Percentiles rank a stretch among this genome's conserved stretches.
Evolutionary conservation across 2,113 vertebrate genomes (phyloP).

Genomic region (Etheostoma cragini): DNA sequence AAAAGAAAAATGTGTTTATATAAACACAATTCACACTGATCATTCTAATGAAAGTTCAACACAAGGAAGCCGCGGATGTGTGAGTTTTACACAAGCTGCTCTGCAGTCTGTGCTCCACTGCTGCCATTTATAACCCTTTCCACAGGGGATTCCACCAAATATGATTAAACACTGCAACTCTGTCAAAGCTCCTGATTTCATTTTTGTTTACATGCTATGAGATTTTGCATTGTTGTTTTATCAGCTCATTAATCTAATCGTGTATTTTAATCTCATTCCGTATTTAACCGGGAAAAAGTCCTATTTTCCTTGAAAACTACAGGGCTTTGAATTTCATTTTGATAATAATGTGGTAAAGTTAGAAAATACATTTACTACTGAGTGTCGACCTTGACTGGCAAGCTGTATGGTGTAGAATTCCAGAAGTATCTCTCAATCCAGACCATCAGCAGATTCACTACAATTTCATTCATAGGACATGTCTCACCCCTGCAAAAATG

Average conservation of each 20-base stretch:
- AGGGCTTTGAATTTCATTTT: background rate
- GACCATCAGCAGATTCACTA: too few relatives aligned
- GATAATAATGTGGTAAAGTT: background rate
- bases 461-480: too few relatives aligned
- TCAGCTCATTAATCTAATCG: constrained; percentile 22
- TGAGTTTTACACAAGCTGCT: background rate
- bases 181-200: constrained; percentile 31
- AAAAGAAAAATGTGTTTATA: background rate
- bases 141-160: constrained; percentile 1
- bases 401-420: too few relatives aligned
- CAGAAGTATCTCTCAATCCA: too few relatives aligned
- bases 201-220: constrained; percentile 21
- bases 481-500: too few relatives aligned
- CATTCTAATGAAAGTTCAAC: background rate
- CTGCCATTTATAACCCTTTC: constrained; percentile 19
- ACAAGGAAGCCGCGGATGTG: background rate
- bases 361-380: background rate
- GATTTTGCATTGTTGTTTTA: constrained; percentile 3
- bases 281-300: background rate
- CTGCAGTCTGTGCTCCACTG: constrained; percentile 1
- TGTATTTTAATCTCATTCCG: constrained; percentile 17
- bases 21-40: background rate
- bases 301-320: background rate
- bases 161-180: constrained; percentile 35
- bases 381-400: too few relatives aligned